Evolutionary conservation across 2,888 invertebrate species (phyloP), one percentile per base, ranked within the genome.

Genomic region (Pristionchus entomophagus): DNA sequence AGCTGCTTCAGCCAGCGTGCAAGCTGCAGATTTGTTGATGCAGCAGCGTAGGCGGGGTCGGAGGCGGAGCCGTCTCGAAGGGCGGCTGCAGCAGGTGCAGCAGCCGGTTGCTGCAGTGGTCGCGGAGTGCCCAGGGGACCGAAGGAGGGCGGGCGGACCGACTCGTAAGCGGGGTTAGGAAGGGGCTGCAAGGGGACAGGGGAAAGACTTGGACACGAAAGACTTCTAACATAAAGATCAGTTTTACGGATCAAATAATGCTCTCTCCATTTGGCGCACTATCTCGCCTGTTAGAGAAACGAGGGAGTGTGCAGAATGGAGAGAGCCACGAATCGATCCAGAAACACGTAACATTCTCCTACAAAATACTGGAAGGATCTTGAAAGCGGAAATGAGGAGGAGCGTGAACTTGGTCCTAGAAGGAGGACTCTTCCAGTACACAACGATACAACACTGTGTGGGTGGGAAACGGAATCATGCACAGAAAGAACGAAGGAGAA

Each of bases 91-190:
- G 38, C 77, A 77, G 32, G 2, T 45, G 73, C 73, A 73, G 69
- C 69, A 73, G 69, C 69, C 8, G 73, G 73, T 26, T 73, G 35
- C 35, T 38, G 69, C 69, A 38, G 29, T 26, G 41, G 26, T 26
- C 29, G 77, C 14, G 19, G n/a, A 26, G n/a, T 41, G 26, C 41
- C 3, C 12, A 41, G 77, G 32, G 78, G 78, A 51, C 78, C 78
- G 78, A 80, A 80, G 5, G 78, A 19, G 32, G 78, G 78, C 0
- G 78, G 78, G 1, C 78, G 32, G 49, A 4, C 8, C 14, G 78
- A n/a, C n/a, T 51, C 78, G 19, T 51, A 80, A 80, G 78, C 51
- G 51, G 78, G 78, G 22, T 80, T 80, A 80, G 78, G 51, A 4
- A 32, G 78, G 19, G 51, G 78, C 78, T 80, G 78, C 78, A 80